Evolutionary conservation across 1,140 invertebrate genomes (phyloP).

Genomic region (Cotesia typhae): DNA sequence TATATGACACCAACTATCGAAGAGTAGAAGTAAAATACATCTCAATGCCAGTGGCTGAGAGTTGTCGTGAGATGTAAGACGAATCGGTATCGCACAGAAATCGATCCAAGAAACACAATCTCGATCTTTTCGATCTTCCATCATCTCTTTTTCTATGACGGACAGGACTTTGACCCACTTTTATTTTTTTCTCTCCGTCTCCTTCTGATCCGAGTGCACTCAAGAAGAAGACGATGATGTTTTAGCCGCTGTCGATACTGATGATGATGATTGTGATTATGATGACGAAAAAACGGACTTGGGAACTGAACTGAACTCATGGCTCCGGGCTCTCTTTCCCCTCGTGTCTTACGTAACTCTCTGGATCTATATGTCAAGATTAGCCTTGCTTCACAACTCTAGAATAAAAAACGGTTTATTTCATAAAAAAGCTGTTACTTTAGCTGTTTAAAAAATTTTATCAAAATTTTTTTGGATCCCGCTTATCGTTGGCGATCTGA

Average conservation of each 20-base stretch:
- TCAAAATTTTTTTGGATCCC: constrained; percentile 24
- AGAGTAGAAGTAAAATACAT: not conserved
- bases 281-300: constrained; percentile 10
- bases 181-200: no score
- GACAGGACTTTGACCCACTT: constrained; percentile 41
- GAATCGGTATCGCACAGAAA: constrained; percentile 6
- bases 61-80: no score
- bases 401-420: not conserved
- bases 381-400: constrained; percentile 54
- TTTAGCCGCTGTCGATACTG: not conserved
- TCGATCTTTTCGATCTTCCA: not conserved
- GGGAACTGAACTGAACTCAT: no score
- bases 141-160: constrained; percentile 5
- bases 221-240: constrained; percentile 6
- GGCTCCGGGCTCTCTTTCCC: no score
- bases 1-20: constrained; percentile 15
- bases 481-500: constrained; percentile 17
- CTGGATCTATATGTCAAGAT: constrained; percentile 60
- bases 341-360: constrained; percentile 52
- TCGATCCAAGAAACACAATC: constrained; percentile 6
- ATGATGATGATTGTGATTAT: constrained; percentile 1
- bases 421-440: not conserved
- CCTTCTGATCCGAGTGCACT: constrained; percentile 35
- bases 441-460: not conserved
- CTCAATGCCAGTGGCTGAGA: not conserved